Conservation (phyloP, 2,888 invertebrate species). For the Cyrtodaria siliqua region DNA sequence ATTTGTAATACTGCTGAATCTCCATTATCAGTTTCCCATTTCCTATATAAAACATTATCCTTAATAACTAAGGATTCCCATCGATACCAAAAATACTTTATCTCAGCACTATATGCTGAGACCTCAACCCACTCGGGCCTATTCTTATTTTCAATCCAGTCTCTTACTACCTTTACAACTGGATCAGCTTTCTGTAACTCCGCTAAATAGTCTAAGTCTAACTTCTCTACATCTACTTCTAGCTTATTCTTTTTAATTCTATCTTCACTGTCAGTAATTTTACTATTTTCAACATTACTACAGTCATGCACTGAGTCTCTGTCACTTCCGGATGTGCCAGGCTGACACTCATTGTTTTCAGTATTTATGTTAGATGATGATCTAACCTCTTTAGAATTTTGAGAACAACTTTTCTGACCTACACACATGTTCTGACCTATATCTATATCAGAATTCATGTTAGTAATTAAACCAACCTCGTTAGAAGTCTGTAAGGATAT, state of each 20-base stretch:
- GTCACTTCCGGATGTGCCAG: too few species aligned
- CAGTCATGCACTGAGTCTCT: background rate
- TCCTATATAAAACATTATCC: constrained; percentile 31
- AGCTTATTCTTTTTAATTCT: background rate
- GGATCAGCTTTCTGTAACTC: background rate
- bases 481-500: too few species aligned
- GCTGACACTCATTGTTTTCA: too few species aligned
- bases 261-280: background rate
- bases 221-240: background rate
- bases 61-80: constrained; percentile 35
- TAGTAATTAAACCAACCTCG: too few species aligned
- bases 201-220: background rate
- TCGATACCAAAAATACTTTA: constrained; percentile 46
- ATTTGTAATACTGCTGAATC: constrained; percentile 1
- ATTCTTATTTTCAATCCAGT: constrained; percentile 17
- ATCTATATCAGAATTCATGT: too few species aligned
- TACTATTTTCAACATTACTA: too few species aligned
- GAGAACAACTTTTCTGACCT: too few species aligned
- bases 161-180: background rate
- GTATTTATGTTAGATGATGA: too few species aligned
- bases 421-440: too few species aligned
- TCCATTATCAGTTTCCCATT: constrained; percentile 10
- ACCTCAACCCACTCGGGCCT: constrained; percentile 39
- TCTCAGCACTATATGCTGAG: background rate
- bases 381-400: too few species aligned